phyloP scores from a whole-genome alignment of 2,888 invertebrate species.

The Eurois occulta region DNA sequence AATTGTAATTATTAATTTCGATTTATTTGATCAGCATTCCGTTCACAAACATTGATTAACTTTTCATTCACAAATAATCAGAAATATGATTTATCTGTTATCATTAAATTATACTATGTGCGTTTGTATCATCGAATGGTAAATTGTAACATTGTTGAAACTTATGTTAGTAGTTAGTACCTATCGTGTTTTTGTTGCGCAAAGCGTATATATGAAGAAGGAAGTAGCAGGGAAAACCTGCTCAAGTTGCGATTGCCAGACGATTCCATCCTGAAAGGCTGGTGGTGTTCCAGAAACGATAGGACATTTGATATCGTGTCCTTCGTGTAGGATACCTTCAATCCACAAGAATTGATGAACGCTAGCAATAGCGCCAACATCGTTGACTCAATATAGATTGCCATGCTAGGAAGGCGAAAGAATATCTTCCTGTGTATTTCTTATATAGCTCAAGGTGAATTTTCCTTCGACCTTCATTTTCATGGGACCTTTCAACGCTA shows the following conservation, averaged over 20 bases:
- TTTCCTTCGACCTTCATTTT: slow-evolving; percentile 13
- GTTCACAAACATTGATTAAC: slow-evolving; percentile 53
- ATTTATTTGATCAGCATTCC: slow-evolving; percentile 43
- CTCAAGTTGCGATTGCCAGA: neutral
- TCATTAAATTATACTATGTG: slow-evolving; percentile 41
- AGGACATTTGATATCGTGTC: neutral
- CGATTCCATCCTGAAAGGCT: neutral
- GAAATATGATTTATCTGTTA: slow-evolving; percentile 42
- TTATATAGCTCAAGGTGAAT: slow-evolving; percentile 1
- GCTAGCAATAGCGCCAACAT: neutral
- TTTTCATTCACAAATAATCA: slow-evolving; percentile 48
- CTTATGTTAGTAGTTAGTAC: too few relatives aligned
- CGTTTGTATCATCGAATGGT: neutral
- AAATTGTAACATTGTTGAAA: neutral
- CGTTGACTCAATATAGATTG: neutral
- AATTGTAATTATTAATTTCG: slow-evolving; percentile 52
- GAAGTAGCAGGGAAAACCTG: neutral
- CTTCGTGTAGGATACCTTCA: neutral
- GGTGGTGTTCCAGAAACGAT: neutral
- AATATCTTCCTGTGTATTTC: neutral
- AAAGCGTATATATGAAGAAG: neutral
- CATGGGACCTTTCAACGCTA: slow-evolving; percentile 23
- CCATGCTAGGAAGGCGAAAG: neutral
- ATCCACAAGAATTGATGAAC: neutral
- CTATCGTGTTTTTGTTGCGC: neutral